phyloP scores from a whole-genome alignment of 35 echinoderm and acorn worm species.

The Anneissia japonica region DNA sequence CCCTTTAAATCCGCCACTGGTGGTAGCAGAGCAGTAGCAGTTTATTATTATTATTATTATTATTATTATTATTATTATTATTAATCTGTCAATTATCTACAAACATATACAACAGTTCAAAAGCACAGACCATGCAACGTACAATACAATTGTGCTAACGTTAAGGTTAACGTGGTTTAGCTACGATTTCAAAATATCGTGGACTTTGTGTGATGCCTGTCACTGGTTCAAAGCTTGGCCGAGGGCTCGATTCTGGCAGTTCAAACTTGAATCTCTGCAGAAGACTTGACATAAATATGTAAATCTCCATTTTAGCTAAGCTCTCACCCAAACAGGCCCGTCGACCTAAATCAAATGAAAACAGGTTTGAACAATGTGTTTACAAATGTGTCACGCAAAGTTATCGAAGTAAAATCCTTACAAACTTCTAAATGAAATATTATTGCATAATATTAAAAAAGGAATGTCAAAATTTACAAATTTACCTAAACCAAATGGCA shows the following conservation, averaged over 20 bases:
- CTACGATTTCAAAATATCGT: not conserved
- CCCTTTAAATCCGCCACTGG: no score
- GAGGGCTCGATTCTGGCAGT: not conserved
- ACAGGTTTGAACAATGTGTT: no score
- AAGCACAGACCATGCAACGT: no score
- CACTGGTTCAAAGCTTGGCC: not conserved
- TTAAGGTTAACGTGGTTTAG: no score
- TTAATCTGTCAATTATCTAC: no score
- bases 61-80: no score
- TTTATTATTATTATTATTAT: no score
- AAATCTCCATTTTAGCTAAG: not conserved
- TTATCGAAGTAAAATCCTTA: not conserved
- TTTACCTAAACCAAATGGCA: not conserved
- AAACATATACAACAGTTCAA: no score
- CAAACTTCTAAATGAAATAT: not conserved
- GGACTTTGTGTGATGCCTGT: not conserved
- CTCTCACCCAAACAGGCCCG: not conserved
- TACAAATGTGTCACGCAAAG: no score
- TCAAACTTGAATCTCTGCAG: not conserved
- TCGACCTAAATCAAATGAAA: not conserved
- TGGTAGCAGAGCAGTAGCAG: no score
- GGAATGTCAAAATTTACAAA: not conserved
- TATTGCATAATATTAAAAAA: not conserved
- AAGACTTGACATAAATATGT: no score
- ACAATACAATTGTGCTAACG: no score